Conservation (phyloP, 2,888 invertebrate species). For the Conchocele bisecta region DNA sequence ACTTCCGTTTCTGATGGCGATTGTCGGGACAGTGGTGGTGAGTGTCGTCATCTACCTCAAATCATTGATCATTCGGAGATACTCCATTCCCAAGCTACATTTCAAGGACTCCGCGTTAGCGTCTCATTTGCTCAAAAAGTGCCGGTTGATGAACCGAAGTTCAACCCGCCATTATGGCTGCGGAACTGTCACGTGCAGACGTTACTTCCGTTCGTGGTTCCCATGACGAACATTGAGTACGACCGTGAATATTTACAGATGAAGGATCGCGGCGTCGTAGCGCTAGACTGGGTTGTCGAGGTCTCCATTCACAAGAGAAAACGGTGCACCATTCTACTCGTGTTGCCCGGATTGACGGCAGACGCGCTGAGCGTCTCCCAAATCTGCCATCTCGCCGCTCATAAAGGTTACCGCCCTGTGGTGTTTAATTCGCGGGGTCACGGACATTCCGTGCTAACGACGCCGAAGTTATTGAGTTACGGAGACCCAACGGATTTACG, state of each 20-base stretch:
- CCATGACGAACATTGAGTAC: conserved; percentile 52
- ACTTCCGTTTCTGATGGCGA: conserved; percentile 57
- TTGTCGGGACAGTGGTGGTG: conserved; percentile 63
- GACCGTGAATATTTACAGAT: conserved; percentile 75
- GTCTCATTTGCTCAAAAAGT: conserved; percentile 70
- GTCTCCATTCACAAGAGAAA: conserved; percentile 62
- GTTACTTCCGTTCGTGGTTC: conserved; percentile 62
- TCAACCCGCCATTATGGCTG: conserved; percentile 70
- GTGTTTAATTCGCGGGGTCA: conserved; percentile 78
- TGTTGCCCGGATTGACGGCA: conserved; percentile 74
- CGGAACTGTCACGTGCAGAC: conserved; percentile 75
- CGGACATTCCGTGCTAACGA: conserved; percentile 71
- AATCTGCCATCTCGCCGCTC: conserved; percentile 64
- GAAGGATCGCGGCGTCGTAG: conserved; percentile 76
- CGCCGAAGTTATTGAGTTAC: conserved; percentile 72
- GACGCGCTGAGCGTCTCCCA: conserved; percentile 61
- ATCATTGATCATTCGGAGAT: conserved; percentile 55
- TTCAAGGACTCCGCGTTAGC: conserved; percentile 75
- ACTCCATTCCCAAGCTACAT: conserved; percentile 67
- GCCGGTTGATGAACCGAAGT: conserved; percentile 67
- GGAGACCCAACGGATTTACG: conserved; percentile 77
- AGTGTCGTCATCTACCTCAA: conserved; percentile 62
- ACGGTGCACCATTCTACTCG: conserved; percentile 64
- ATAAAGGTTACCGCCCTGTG: conserved; percentile 71
- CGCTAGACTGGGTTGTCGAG: conserved; percentile 75